These are phyloP conservation scores for Portevinia maculata DNA, from an alignment of 2,888 invertebrate genomes.

Conservation along the genomic window DNA sequence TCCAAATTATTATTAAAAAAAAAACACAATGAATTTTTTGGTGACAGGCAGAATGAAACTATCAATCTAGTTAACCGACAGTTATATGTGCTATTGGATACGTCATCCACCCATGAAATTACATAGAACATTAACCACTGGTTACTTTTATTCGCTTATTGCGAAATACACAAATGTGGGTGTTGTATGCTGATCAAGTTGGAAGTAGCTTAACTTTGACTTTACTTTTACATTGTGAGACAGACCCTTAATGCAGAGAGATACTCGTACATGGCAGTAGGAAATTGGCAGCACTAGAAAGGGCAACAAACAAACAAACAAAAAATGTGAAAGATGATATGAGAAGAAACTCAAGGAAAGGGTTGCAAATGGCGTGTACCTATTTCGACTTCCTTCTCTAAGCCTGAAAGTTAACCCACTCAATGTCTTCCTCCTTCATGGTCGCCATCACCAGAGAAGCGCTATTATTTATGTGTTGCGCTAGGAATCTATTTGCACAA, in stretches of 20 bases:
- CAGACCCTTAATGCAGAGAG: background rate
- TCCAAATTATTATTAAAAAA: too few relatives aligned
- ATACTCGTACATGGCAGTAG: conserved; percentile 22
- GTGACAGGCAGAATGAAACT: too few relatives aligned
- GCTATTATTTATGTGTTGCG: conserved; percentile 81
- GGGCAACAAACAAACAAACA: conserved; percentile 1
- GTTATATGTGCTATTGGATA: too few relatives aligned
- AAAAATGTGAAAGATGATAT: conserved; percentile 67
- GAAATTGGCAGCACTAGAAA: conserved; percentile 63
- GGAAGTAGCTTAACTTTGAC: too few relatives aligned
- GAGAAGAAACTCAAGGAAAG: conserved; percentile 56
- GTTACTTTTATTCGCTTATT: too few relatives aligned
- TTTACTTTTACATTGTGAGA: too few relatives aligned
- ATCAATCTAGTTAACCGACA: too few relatives aligned
- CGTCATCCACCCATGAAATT: too few relatives aligned
- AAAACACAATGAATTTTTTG: too few relatives aligned
- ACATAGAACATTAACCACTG: too few relatives aligned
- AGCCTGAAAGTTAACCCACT: conserved; percentile 27
- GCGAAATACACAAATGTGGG: too few relatives aligned
- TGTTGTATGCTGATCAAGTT: too few relatives aligned
- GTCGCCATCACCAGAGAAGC: conserved; percentile 51
- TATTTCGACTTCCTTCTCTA: conserved; percentile 42
- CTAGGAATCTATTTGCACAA: conserved; percentile 81
- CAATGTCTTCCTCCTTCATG: background rate
- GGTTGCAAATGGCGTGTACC: conserved; percentile 61